These are phyloP conservation scores for Hetaerina americana DNA, from an alignment of 1,140 invertebrate genomes.

Conservation along the genomic window DNA sequence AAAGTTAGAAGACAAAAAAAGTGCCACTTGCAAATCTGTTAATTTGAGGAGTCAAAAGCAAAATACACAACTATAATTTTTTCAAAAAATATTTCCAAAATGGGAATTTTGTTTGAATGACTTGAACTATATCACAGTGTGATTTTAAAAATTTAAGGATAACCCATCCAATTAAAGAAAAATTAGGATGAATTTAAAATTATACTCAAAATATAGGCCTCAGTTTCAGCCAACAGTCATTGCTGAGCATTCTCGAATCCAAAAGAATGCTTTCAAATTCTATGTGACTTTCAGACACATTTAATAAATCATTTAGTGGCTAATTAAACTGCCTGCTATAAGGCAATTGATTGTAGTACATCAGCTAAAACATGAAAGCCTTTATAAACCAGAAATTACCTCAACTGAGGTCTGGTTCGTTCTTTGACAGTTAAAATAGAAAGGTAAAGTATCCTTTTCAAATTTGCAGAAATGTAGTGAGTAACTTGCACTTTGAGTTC, in stretches of 20 bases:
- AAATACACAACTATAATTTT: too few species aligned
- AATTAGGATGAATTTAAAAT: background rate
- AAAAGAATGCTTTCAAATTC: background rate
- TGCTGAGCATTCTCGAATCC: background rate
- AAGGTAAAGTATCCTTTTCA: too few species aligned
- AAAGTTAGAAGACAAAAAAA: background rate
- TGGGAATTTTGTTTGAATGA: background rate
- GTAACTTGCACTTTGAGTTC: background rate
- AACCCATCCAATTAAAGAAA: background rate
- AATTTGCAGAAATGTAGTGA: background rate
- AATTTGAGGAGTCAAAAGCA: background rate
- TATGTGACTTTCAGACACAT: background rate
- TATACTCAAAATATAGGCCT: background rate
- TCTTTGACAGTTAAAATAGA: background rate
- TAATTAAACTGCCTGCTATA: background rate
- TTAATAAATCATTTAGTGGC: background rate
- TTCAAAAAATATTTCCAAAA: too few species aligned
- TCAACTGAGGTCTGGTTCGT: background rate
- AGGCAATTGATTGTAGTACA: background rate
- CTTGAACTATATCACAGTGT: background rate
- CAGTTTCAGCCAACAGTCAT: background rate
- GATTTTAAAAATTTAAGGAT: background rate
- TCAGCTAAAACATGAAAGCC: background rate
- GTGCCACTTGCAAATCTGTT: background rate
- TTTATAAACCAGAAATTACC: background rate